Conservation (phyloP, 1,140 invertebrate genomes). For the Bombus pascuorum region DNA sequence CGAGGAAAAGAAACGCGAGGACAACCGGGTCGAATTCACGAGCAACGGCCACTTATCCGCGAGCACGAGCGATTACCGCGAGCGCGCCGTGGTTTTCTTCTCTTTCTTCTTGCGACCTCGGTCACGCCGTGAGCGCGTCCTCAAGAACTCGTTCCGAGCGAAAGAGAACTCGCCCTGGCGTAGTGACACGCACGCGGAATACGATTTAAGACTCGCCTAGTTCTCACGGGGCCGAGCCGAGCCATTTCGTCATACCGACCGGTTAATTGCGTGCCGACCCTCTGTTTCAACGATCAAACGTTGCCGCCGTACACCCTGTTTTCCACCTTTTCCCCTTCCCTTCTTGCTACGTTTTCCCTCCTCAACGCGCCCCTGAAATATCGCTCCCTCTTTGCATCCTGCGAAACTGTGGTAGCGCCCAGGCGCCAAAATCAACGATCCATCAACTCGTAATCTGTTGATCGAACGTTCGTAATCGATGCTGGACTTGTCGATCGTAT, state of each 20-base stretch:
- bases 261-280: constrained; percentile 10
- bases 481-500: too few relatives aligned
- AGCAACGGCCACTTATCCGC: background rate
- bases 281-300: background rate
- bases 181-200: constrained; percentile 38
- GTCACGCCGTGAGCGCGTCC: constrained; percentile 57
- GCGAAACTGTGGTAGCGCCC: background rate
- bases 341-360: background rate
- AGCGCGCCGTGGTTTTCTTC: constrained; percentile 19
- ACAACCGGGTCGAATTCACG: constrained; percentile 5
- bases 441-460: background rate
- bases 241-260: constrained; percentile 47
- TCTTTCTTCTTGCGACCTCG: constrained; percentile 44
- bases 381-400: too few relatives aligned
- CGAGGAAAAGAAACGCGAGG: background rate
- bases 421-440: background rate
- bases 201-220: constrained; percentile 58
- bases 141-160: constrained; percentile 61
- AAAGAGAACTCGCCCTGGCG: constrained; percentile 60
- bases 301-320: too few relatives aligned
- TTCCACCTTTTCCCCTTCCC: background rate
- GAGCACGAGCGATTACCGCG: background rate
- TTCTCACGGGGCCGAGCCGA: constrained; percentile 51
- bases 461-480: too few relatives aligned
- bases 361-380: background rate